phyloP scores from a whole-genome alignment of 53 echinoderm and acorn worm genomes.

The Zoroaster sp. region DNA sequence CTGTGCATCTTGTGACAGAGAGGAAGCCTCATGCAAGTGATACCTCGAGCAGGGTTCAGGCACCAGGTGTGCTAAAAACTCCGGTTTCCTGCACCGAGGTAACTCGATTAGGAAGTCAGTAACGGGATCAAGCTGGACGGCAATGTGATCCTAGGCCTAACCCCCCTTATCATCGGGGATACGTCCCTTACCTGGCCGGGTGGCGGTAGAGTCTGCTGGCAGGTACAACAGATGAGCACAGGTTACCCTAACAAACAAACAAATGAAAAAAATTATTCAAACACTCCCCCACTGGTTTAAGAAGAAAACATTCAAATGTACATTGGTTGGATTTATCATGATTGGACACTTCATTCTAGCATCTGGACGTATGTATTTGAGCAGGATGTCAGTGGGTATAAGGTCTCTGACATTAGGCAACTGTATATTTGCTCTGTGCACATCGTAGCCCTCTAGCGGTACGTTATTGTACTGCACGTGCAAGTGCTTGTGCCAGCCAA shows the following conservation, averaged over 20 bases:
- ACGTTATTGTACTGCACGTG: too few relatives aligned
- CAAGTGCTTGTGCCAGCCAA: too few relatives aligned
- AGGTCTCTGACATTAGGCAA: too few relatives aligned
- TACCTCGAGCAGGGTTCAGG: background rate
- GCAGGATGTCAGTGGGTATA: too few relatives aligned
- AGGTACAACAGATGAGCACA: background rate
- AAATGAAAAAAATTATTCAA: too few relatives aligned
- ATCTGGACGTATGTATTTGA: too few relatives aligned
- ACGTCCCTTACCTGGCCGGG: background rate
- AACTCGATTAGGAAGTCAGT: slow-evolving; percentile 40
- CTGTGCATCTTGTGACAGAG: background rate
- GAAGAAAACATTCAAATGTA: too few relatives aligned
- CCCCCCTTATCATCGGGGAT: background rate
- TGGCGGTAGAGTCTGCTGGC: background rate
- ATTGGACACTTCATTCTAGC: too few relatives aligned
- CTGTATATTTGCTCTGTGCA: too few relatives aligned
- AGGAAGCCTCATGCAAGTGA: slow-evolving; percentile 18
- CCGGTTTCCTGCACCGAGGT: slow-evolving; percentile 14
- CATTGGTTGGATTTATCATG: too few relatives aligned
- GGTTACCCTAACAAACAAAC: background rate
- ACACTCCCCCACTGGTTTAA: too few relatives aligned
- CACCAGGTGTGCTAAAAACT: background rate
- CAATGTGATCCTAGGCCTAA: background rate
- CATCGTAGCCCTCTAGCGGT: too few relatives aligned
- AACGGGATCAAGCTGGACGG: slow-evolving; percentile 8